phyloP scores from a whole-genome alignment of 2,888 invertebrate species.

The Opisthograptis luteolata region DNA sequence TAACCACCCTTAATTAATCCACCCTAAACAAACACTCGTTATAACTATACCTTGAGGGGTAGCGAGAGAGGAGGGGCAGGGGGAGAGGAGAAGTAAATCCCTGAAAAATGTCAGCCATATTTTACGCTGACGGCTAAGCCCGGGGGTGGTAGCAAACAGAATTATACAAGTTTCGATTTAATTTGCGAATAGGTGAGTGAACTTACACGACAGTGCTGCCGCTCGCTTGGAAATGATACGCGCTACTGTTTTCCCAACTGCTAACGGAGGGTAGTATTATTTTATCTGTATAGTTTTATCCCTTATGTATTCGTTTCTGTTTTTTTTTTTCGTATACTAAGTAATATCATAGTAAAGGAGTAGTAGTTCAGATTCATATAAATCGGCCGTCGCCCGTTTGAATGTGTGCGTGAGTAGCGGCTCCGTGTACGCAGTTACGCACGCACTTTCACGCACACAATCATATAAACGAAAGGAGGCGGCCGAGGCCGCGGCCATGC shows the following conservation, averaged over 20 bases:
- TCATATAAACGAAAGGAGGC: no score
- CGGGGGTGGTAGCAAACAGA: conserved; percentile 42
- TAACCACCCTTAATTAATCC: conserved; percentile 36
- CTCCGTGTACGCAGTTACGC: no score
- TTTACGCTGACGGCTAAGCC: conserved; percentile 54
- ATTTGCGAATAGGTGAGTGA: conserved; percentile 49
- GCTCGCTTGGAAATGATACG: background rate
- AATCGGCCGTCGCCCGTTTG: no score
- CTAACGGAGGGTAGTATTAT: background rate
- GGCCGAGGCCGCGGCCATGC: no score
- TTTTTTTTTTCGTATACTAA: no score
- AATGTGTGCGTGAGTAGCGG: no score
- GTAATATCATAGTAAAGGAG: no score
- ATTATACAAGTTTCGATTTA: conserved; percentile 60
- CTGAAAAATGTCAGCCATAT: conserved; percentile 72
- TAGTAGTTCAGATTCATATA: no score
- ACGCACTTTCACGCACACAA: no score
- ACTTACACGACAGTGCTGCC: conserved; percentile 15
- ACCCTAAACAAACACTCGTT: conserved; percentile 41
- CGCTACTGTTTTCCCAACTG: background rate
- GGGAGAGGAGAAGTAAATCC: conserved; percentile 48
- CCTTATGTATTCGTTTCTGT: no score
- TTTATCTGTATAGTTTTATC: no score
- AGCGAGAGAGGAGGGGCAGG: conserved; percentile 20
- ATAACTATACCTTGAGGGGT: conserved; percentile 54